These are phyloP conservation scores for Pangasius mekongensis DNA, from an alignment of 2,797 vertebrate genomes.

Conservation along the genomic window DNA sequence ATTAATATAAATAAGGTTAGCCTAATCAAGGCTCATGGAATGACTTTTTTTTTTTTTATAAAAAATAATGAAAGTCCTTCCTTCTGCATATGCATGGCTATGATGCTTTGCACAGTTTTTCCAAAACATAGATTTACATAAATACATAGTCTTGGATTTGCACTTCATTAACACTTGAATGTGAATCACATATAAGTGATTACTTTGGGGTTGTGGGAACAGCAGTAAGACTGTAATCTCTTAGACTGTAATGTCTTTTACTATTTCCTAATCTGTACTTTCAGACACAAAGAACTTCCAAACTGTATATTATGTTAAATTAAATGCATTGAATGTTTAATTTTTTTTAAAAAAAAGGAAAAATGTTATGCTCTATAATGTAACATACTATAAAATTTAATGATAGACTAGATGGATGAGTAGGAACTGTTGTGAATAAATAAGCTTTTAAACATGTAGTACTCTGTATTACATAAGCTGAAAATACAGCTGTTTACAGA, in stretches of 20 bases:
- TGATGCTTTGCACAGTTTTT: conserved; percentile 56
- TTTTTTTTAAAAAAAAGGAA: neutral
- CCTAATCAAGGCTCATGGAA: conserved; percentile 53
- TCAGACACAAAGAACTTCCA: neutral
- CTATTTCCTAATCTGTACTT: conserved; percentile 18
- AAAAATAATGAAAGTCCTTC: conserved; percentile 61
- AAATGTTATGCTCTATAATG: neutral
- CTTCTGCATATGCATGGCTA: conserved; percentile 58
- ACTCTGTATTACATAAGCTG: neutral
- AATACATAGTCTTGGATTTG: conserved; percentile 54
- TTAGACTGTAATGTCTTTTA: neutral
- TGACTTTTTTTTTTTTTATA: conserved; percentile 52
- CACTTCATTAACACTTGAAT: conserved; percentile 38
- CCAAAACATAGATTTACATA: conserved; percentile 57
- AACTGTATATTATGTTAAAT: conserved; percentile 7
- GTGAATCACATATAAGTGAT: conserved; percentile 35
- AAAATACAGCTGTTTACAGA: conserved; percentile 5
- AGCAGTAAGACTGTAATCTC: conserved; percentile 16
- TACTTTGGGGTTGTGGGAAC: conserved; percentile 41
- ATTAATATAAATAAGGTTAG: conserved; percentile 58
- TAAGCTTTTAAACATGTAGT: neutral
- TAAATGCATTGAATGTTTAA: neutral
- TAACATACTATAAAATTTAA: conserved; percentile 8
- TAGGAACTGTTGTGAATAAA: conserved; percentile 22
- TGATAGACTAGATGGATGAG: neutral